These are phyloP conservation scores for Sinosuthora webbiana DNA, from an alignment of 2,113 vertebrate genomes.

Conservation along the genomic window DNA sequence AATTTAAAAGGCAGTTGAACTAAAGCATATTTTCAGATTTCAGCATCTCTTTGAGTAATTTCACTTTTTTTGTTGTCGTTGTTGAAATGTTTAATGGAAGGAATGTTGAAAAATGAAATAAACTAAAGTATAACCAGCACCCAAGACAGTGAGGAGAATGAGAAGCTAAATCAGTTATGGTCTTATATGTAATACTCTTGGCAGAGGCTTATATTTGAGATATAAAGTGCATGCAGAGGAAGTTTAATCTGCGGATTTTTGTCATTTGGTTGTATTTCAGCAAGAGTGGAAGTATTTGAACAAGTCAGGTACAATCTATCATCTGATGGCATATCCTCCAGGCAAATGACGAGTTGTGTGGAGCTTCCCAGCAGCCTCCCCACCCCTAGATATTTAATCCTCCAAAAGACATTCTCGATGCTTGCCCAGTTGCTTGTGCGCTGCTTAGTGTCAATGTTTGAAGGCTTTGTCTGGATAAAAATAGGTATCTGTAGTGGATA, in stretches of 20 bases:
- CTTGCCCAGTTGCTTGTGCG: neutral
- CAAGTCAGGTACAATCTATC: neutral
- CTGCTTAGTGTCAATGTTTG: neutral
- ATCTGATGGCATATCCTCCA: neutral
- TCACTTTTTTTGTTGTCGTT: neutral
- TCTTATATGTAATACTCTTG: neutral
- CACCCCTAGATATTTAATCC: neutral
- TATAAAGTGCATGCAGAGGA: neutral
- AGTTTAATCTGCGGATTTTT: neutral
- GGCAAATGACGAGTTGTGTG: neutral
- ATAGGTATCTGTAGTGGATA: neutral
- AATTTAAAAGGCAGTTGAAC: neutral
- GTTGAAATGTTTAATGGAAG: neutral
- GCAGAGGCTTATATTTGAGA: neutral
- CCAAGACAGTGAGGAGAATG: neutral
- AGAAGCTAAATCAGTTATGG: neutral
- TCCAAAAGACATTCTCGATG: neutral
- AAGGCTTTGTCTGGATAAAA: neutral
- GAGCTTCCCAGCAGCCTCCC: neutral
- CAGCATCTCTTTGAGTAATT: neutral
- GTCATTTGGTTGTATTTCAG: neutral
- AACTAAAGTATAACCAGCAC: neutral
- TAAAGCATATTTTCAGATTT: neutral
- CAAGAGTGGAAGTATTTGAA: neutral
- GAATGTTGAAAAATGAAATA: neutral